A percentile compares a stretch with the other conserved stretches of the same genome.
Conservation (phyloP, 2,888 invertebrate genomes). For the Tachystola acroxantha region DNA sequence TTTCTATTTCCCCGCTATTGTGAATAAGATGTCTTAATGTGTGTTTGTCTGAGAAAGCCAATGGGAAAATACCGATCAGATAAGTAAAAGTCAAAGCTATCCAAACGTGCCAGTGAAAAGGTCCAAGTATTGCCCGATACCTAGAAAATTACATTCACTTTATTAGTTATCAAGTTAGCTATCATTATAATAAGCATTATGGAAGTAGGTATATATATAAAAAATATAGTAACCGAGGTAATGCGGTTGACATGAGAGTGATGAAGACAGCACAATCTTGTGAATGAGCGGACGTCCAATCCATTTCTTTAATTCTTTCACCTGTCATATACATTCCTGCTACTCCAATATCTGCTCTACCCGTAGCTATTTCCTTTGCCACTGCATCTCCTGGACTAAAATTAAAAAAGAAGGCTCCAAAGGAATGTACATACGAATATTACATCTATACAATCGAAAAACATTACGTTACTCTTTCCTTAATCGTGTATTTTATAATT, state of each 20-base stretch:
- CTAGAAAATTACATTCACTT: constrained; percentile 69
- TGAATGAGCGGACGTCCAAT: constrained; percentile 81
- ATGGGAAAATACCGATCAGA: constrained; percentile 84
- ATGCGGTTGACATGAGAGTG: constrained; percentile 86
- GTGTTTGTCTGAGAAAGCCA: constrained; percentile 85
- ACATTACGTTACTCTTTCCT: no score
- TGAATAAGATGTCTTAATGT: constrained; percentile 81
- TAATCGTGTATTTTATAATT: no score
- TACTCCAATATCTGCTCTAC: constrained; percentile 82
- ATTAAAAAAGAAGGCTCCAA: no score
- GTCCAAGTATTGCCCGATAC: constrained; percentile 90
- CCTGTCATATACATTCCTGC: constrained; percentile 84
- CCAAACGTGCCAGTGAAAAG: constrained; percentile 91
- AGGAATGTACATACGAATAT: no score
- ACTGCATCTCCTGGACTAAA: constrained; percentile 82
- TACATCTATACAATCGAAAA: no score
- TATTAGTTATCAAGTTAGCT: no score
- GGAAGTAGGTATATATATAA: neutral
- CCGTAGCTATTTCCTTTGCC: constrained; percentile 68
- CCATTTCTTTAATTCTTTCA: constrained; percentile 70
- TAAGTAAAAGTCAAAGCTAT: constrained; percentile 84
- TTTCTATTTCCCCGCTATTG: constrained; percentile 85
- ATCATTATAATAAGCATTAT: neutral
- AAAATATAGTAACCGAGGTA: constrained; percentile 79
- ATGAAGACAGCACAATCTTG: constrained; percentile 88